phyloP scores from a whole-genome alignment of 2,888 invertebrate species.

The Spodoptera picta region DNA sequence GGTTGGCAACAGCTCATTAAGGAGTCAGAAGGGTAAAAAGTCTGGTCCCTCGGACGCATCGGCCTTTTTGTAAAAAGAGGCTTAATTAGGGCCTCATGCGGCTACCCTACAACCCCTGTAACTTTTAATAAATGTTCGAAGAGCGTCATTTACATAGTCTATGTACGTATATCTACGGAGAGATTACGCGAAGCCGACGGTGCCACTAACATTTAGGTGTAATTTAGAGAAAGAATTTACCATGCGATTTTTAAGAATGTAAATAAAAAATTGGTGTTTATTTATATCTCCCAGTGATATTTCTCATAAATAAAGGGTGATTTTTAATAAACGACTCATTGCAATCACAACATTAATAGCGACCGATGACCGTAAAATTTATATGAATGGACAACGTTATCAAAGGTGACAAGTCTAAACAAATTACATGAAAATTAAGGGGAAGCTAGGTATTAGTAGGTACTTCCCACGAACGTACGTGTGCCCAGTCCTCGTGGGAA shows the following conservation, averaged over 20 bases:
- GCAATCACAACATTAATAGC: slow-evolving; percentile 3
- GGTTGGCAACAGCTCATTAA: slow-evolving; percentile 85
- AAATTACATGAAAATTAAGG: slow-evolving; percentile 44
- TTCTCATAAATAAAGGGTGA: not conserved
- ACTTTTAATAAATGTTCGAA: slow-evolving; percentile 88
- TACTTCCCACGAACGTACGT: slow-evolving; percentile 76
- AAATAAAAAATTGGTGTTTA: not conserved
- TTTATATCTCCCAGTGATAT: not conserved
- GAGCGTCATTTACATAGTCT: slow-evolving; percentile 74
- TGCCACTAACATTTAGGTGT: slow-evolving; percentile 24
- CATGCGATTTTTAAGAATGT: slow-evolving; percentile 2
- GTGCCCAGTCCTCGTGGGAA: slow-evolving; percentile 84
- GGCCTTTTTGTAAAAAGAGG: slow-evolving; percentile 86
- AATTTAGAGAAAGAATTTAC: slow-evolving; percentile 21
- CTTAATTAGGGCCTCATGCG: slow-evolving; percentile 88
- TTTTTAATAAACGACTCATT: not conserved
- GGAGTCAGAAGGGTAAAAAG: slow-evolving; percentile 86
- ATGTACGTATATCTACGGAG: slow-evolving; percentile 52
- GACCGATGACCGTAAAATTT: slow-evolving; percentile 31
- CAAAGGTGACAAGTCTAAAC: slow-evolving; percentile 46
- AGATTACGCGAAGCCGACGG: slow-evolving; percentile 35
- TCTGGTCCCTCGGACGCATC: slow-evolving; percentile 74
- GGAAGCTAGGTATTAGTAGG: slow-evolving; percentile 36
- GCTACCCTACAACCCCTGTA: slow-evolving; percentile 87
- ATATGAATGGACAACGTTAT: slow-evolving; percentile 29